These are phyloP conservation scores for Falco peregrinus DNA, from an alignment of 2,797 vertebrate genomes.

Conservation along the genomic window DNA sequence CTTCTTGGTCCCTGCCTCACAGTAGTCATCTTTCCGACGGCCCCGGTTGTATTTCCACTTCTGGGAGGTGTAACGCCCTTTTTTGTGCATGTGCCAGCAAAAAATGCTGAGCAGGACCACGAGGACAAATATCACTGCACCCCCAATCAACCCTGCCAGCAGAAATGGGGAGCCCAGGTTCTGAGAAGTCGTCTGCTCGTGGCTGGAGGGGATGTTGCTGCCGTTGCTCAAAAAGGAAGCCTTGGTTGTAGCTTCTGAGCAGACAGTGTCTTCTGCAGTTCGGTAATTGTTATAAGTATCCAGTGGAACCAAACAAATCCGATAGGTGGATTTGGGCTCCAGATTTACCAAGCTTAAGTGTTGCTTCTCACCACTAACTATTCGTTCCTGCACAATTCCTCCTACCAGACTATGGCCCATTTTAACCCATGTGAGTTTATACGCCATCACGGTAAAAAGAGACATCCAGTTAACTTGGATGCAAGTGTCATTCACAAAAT, in stretches of 20 bases:
- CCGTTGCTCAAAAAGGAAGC: slow-evolving; percentile 82
- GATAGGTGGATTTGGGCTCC: slow-evolving; percentile 91
- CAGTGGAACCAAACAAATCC: slow-evolving; percentile 93
- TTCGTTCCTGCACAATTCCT: slow-evolving; percentile 89
- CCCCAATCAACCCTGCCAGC: slow-evolving; percentile 90
- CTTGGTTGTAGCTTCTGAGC: slow-evolving; percentile 92
- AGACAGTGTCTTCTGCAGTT: slow-evolving; percentile 91
- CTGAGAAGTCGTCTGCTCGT: slow-evolving; percentile 88
- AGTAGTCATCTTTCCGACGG: slow-evolving; percentile 96
- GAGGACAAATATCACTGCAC: slow-evolving; percentile 90
- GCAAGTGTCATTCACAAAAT: slow-evolving; percentile 89
- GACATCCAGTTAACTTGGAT: slow-evolving; percentile 94
- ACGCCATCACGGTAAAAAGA: slow-evolving; percentile 89
- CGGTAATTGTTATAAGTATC: slow-evolving; percentile 91
- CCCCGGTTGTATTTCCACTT: slow-evolving; percentile 98
- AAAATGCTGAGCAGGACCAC: slow-evolving; percentile 86
- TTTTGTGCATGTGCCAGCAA: slow-evolving; percentile 99
- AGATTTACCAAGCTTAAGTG: slow-evolving; percentile 85
- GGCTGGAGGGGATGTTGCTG: slow-evolving; percentile 84
- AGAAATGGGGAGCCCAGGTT: slow-evolving; percentile 90
- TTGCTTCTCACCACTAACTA: slow-evolving; percentile 87
- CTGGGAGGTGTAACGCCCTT: slow-evolving; percentile 90
- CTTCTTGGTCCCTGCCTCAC: slow-evolving; percentile 95
- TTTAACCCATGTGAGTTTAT: slow-evolving; percentile 97
- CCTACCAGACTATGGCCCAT: slow-evolving; percentile 91